These are phyloP conservation scores for Cygnus atratus DNA, from an alignment of 2,113 vertebrate species.

Conservation along the genomic window DNA sequence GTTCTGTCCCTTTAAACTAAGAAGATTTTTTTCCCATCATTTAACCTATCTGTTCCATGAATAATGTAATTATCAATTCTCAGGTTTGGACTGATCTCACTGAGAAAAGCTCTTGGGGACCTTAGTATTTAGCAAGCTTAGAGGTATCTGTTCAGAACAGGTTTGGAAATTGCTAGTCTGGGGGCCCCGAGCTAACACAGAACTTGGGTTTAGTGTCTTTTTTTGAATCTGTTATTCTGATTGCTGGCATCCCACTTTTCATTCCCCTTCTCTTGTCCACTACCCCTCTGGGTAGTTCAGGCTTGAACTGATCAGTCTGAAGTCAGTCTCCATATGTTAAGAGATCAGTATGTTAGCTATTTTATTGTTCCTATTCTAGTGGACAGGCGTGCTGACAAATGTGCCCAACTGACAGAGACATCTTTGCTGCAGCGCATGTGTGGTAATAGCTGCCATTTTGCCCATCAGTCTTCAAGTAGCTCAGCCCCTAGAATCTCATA, in stretches of 20 bases:
- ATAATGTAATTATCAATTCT: not conserved
- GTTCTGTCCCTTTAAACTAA: not conserved
- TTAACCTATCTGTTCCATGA: not conserved
- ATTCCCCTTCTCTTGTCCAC: too few species aligned
- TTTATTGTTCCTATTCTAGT: accelerated
- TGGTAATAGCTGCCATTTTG: not conserved
- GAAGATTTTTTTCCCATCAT: not conserved
- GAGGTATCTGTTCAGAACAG: not conserved
- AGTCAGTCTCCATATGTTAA: too few species aligned
- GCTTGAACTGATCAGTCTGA: not conserved
- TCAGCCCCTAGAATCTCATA: not conserved
- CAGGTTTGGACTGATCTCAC: not conserved
- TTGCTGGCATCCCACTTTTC: not conserved
- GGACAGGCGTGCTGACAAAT: not conserved
- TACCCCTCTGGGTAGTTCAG: not conserved
- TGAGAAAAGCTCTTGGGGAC: not conserved
- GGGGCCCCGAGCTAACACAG: not conserved
- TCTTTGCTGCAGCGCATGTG: not conserved
- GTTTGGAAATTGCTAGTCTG: not conserved
- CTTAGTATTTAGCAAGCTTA: not conserved
- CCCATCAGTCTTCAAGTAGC: not conserved
- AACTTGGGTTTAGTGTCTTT: not conserved
- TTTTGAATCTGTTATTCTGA: not conserved
- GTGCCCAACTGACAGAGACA: not conserved
- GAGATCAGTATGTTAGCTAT: not conserved